Percentiles rank a stretch among this genome's conserved stretches.
Evolutionary conservation across 2,888 invertebrate species (phyloP).

Genomic region (Parasteatoda lunata): DNA sequence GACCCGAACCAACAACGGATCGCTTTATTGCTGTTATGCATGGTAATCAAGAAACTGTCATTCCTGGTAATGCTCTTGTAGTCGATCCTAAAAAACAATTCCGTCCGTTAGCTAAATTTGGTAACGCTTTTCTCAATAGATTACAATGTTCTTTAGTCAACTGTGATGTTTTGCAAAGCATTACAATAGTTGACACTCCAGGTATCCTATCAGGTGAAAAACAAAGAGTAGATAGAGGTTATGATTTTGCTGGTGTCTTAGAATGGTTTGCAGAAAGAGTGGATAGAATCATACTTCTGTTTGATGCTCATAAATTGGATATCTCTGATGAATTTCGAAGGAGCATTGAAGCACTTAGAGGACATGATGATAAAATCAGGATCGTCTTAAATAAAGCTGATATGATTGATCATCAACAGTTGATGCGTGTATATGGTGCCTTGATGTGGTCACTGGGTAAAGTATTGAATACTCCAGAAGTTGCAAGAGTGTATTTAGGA

Average conservation of each 20-base stretch:
- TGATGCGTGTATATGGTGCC: slow-evolving; percentile 98
- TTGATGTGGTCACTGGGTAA: slow-evolving; percentile 99
- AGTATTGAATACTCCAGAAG: slow-evolving; percentile 97
- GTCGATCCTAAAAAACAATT: slow-evolving; percentile 78
- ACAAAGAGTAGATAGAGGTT: slow-evolving; percentile 78
- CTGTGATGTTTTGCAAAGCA: slow-evolving; percentile 77
- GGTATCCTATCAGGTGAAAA: slow-evolving; percentile 77
- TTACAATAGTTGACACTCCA: slow-evolving; percentile 78
- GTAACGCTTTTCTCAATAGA: slow-evolving; percentile 78
- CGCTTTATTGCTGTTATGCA: slow-evolving; percentile 78
- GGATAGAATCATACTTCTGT: slow-evolving; percentile 78
- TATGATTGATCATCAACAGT: slow-evolving; percentile 98
- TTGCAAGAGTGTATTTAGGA: slow-evolving; percentile 97
- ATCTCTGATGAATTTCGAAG: slow-evolving; percentile 79
- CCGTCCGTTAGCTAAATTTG: slow-evolving; percentile 77
- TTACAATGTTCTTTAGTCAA: slow-evolving; percentile 77
- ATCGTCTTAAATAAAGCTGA: slow-evolving; percentile 99
- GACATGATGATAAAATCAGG: slow-evolving; percentile 83
- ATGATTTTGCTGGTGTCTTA: slow-evolving; percentile 78
- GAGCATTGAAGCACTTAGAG: slow-evolving; percentile 77
- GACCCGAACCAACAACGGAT: slow-evolving; percentile 79
- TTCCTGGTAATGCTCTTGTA: slow-evolving; percentile 78
- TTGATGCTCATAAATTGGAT: slow-evolving; percentile 79
- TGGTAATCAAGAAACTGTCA: slow-evolving; percentile 76
- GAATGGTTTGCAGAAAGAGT: slow-evolving; percentile 79